A percentile compares a stretch with the other conserved stretches of the same genome.
phyloP scores from a whole-genome alignment of 2,888 invertebrate genomes.

The Deroplatys truncata region DNA sequence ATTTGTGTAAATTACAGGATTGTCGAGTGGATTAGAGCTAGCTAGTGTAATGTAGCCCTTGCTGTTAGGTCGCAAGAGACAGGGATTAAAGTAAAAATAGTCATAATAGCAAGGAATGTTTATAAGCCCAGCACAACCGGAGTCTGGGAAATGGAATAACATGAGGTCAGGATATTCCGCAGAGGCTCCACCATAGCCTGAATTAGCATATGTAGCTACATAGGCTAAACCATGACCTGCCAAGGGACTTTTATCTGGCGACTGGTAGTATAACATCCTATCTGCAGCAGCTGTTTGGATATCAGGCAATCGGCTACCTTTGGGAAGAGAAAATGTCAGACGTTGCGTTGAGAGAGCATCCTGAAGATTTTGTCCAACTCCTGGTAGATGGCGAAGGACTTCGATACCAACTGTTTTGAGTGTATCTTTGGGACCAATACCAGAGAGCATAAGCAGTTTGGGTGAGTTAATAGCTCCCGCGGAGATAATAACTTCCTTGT shows the following conservation, averaged over 20 bases:
- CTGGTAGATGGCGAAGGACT: not conserved
- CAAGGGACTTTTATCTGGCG: not conserved
- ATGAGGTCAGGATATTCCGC: slow-evolving; percentile 69
- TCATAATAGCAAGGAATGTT: not conserved
- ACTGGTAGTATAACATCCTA: not conserved
- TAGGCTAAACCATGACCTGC: not conserved
- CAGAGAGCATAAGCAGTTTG: not conserved
- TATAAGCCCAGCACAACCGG: slow-evolving; percentile 44
- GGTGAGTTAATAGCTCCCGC: not conserved
- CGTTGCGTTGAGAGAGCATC: slow-evolving; percentile 63
- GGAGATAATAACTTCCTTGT: not conserved
- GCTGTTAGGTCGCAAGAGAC: not conserved
- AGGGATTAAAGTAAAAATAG: not conserved
- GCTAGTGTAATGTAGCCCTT: not conserved
- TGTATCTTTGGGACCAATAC: not conserved
- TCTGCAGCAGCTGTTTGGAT: not conserved
- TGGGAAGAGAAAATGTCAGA: too few relatives aligned
- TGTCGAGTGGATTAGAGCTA: not conserved
- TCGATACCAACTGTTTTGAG: not conserved
- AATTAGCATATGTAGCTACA: not conserved
- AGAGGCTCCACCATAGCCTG: not conserved
- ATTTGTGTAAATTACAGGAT: not conserved
- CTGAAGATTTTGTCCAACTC: slow-evolving; percentile 1
- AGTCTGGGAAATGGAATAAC: too few relatives aligned
- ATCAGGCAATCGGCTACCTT: not conserved